phyloP scores from a whole-genome alignment of 2,888 invertebrate species.

The Tetramorium bicarinatum region DNA sequence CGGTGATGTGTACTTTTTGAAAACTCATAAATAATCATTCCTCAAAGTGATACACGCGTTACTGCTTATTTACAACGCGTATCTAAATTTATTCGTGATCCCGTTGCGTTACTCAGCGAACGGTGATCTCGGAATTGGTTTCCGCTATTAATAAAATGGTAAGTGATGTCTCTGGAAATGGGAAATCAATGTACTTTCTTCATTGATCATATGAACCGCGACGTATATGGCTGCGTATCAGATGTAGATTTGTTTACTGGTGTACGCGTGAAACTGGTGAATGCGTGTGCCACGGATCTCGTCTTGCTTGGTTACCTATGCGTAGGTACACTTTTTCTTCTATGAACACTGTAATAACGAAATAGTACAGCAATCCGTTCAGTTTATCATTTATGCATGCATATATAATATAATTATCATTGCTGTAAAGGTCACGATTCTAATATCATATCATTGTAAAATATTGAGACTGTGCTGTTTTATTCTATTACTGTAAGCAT shows the following conservation, averaged over 20 bases:
- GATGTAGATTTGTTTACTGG: not conserved
- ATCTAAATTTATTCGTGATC: constrained; percentile 38
- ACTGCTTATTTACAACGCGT: constrained; percentile 25
- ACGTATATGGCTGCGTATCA: not conserved
- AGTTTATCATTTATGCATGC: not conserved
- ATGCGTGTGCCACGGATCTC: not conserved
- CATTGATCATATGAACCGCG: constrained; percentile 16
- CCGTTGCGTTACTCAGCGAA: not conserved
- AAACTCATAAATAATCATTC: constrained; percentile 34
- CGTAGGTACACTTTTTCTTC: constrained; percentile 2
- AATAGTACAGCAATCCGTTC: not conserved
- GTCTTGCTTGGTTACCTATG: not conserved
- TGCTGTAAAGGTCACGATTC: not conserved
- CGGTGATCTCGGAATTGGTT: constrained; percentile 14
- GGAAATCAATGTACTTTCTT: constrained; percentile 1
- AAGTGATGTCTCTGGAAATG: constrained; percentile 5
- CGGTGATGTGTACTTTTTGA: constrained; percentile 29
- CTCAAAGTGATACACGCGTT: constrained; percentile 37
- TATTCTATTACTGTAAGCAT: not conserved
- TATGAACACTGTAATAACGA: not conserved
- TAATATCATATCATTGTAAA: not conserved
- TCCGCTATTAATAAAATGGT: constrained; percentile 4
- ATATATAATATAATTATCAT: not conserved
- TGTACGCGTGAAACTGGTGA: not conserved
- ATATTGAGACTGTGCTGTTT: not conserved